Percentiles rank a stretch among this genome's conserved stretches.
Conservation (phyloP, 2,113 vertebrate genomes). For the Eolophus roseicapilla region DNA sequence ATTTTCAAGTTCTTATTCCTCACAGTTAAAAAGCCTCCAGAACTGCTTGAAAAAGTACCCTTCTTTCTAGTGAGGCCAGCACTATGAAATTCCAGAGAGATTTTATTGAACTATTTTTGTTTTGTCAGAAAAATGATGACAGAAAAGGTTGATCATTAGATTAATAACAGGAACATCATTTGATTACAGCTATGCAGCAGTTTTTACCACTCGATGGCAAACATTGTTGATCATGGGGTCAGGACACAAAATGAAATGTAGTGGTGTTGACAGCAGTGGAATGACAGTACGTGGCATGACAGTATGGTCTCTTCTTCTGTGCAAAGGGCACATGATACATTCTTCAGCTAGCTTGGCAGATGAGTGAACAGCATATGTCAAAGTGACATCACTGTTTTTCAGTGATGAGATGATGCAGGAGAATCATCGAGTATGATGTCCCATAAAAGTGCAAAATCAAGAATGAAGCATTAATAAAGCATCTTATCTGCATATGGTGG, state of each 20-base stretch:
- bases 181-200: not conserved
- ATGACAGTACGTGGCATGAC: not conserved
- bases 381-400: not conserved
- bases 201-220: accelerated
- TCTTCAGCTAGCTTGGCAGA: not conserved
- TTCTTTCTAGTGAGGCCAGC: not conserved
- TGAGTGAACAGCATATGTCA: not conserved
- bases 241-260: not conserved
- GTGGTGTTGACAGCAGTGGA: not conserved
- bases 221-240: not conserved
- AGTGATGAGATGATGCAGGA: not conserved
- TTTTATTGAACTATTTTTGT: not conserved
- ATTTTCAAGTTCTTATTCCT: not conserved
- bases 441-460: not conserved
- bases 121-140: not conserved
- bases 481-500: not conserved
- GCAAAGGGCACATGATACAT: not conserved
- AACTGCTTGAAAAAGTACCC: not conserved
- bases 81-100: not conserved
- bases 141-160: not conserved
- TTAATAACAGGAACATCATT: not conserved
- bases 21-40: not conserved
- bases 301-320: not conserved
- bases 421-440: not conserved
- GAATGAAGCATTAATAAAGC: not conserved